These are phyloP conservation scores for Amphiprion ocellaris DNA, from an alignment of 2,113 vertebrate species.

Conservation along the genomic window DNA sequence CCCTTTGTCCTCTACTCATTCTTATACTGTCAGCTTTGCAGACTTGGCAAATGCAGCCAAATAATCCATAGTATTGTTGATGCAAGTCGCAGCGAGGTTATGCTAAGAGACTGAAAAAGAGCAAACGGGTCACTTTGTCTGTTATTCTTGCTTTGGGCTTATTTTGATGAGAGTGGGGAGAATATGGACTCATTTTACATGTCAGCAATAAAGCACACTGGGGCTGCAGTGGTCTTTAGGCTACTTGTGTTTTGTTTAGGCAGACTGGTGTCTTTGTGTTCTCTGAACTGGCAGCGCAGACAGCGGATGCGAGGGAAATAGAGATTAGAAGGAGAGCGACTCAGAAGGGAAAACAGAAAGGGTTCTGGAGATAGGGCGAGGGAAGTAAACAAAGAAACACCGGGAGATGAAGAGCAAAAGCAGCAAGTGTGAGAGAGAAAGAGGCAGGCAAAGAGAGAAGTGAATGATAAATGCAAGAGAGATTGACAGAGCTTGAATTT, in stretches of 20 bases:
- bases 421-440: conserved; percentile 3
- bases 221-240: conserved; percentile 24
- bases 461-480: conserved; percentile 2
- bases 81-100: not conserved
- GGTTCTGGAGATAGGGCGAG: conserved; percentile 29
- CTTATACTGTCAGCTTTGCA: not conserved
- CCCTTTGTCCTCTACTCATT: not conserved
- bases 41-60: not conserved
- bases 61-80: not conserved
- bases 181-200: conserved; percentile 19
- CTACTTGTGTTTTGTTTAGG: conserved; percentile 27
- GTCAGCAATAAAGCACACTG: conserved; percentile 17
- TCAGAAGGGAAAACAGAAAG: conserved; percentile 34
- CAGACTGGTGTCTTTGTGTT: conserved; percentile 44
- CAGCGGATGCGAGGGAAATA: conserved; percentile 49
- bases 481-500: conserved; percentile 15
- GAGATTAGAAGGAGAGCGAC: conserved; percentile 43
- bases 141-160: not conserved
- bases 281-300: conserved; percentile 31
- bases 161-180: not conserved
- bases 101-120: not conserved
- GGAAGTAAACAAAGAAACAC: conserved; percentile 37
- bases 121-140: not conserved
- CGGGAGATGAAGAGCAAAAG: conserved; percentile 31
- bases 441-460: not conserved